Percentiles rank a stretch among this genome's conserved stretches.
These are phyloP conservation scores for Malurus alboscapulatus DNA, from an alignment of 2,113 vertebrate species.

Conservation along the genomic window DNA sequence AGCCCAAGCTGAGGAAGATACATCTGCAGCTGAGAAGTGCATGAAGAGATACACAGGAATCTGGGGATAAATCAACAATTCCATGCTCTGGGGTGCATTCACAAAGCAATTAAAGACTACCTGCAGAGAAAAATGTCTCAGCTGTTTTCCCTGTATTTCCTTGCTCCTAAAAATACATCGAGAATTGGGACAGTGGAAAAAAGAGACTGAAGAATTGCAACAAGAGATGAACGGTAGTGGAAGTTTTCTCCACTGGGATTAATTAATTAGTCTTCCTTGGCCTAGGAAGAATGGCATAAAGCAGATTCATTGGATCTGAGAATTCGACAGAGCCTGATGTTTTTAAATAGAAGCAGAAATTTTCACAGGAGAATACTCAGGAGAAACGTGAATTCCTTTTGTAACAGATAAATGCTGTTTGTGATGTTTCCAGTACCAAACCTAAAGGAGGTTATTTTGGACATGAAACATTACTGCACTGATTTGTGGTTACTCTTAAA, in stretches of 20 bases:
- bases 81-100: background rate
- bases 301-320: slow-evolving; percentile 3
- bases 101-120: slow-evolving; percentile 13
- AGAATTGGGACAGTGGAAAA: background rate
- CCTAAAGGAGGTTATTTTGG: slow-evolving; percentile 8
- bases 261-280: slow-evolving; percentile 53
- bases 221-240: background rate
- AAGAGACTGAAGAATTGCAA: background rate
- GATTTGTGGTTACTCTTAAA: background rate
- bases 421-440: slow-evolving; percentile 1
- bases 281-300: background rate
- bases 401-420: background rate
- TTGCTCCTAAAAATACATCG: background rate
- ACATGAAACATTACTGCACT: background rate
- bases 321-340: background rate
- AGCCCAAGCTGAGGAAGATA: background rate
- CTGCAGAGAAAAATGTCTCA: background rate
- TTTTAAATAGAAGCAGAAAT: slow-evolving; percentile 46
- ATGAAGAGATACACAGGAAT: background rate
- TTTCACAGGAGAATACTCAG: slow-evolving; percentile 6
- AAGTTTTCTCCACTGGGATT: slow-evolving; percentile 41
- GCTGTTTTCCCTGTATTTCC: background rate
- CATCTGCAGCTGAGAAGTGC: background rate
- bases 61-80: slow-evolving; percentile 15
- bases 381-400: background rate